These are phyloP conservation scores for Gymnocheta viridis DNA, from an alignment of 2,888 invertebrate species.

Conservation along the genomic window DNA sequence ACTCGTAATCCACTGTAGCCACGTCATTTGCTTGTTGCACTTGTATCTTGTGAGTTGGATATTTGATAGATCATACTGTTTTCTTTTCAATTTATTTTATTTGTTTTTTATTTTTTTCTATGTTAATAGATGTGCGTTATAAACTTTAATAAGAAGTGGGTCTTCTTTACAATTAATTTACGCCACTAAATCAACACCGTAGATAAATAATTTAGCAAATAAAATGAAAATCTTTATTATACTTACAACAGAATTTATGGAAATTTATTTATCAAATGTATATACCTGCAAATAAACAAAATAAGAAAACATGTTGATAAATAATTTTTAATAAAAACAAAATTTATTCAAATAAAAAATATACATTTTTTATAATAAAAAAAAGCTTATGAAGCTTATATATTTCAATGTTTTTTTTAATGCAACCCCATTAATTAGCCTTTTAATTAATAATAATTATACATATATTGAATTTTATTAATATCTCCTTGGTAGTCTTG, in stretches of 20 bases:
- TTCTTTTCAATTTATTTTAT: not conserved
- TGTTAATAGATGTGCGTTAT: constrained; percentile 61
- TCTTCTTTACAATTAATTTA: constrained; percentile 58
- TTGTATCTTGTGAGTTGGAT: not conserved
- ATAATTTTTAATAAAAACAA: not conserved
- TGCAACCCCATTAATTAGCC: constrained; percentile 24
- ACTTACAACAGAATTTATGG: constrained; percentile 48
- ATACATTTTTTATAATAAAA: not conserved
- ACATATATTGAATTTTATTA: not conserved
- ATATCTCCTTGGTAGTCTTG: not conserved
- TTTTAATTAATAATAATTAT: constrained; percentile 36
- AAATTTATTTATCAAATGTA: constrained; percentile 29
- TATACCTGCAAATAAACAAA: constrained; percentile 54
- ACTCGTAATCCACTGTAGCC: not conserved
- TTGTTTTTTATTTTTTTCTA: too few species aligned
- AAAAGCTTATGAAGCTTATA: not conserved
- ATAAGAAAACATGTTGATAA: not conserved
- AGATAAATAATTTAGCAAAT: constrained; percentile 4
- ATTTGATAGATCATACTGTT: constrained; percentile 22
- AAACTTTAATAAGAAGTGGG: constrained; percentile 48
- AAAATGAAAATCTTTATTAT: constrained; percentile 10
- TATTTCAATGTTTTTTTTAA: not conserved
- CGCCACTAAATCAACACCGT: constrained; percentile 38
- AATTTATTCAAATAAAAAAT: not conserved
- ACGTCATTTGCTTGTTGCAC: not conserved